phyloP scores from a whole-genome alignment of 2,113 vertebrate species.

The Lepus timidus region DNA sequence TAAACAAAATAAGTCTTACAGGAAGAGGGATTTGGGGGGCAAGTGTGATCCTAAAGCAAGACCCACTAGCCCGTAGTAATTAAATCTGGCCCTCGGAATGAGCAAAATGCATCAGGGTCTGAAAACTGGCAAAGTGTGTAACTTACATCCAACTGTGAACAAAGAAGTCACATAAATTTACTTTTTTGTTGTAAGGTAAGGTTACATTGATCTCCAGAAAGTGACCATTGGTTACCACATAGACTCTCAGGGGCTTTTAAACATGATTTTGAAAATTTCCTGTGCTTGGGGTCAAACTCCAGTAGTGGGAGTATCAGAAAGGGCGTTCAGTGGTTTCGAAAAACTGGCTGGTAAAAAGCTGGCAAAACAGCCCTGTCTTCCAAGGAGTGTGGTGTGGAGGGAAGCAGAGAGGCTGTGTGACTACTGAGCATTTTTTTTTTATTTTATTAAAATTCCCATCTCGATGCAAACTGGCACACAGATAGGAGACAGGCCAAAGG shows the following conservation, averaged over 20 bases:
- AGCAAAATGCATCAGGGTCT: neutral
- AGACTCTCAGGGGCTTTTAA: neutral
- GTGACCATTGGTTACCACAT: neutral
- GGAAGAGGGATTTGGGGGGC: neutral
- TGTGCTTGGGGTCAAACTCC: neutral
- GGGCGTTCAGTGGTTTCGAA: neutral
- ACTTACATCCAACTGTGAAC: neutral
- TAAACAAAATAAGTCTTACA: neutral
- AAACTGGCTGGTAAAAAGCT: neutral
- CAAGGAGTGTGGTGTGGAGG: neutral
- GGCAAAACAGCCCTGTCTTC: neutral
- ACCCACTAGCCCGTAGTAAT: neutral
- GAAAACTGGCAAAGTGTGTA: neutral
- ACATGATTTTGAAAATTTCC: neutral
- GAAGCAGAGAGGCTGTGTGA: fast-evolving
- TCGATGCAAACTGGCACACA: neutral
- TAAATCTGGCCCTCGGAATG: neutral
- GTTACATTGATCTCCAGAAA: neutral
- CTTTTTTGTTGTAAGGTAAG: neutral
- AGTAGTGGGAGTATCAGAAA: neutral
- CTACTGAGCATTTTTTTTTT: neutral
- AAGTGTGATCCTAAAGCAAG: neutral
- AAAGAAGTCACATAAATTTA: neutral
- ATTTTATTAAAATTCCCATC: neutral
- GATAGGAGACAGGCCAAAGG: neutral